Percentiles rank a stretch among this genome's conserved stretches.
These are phyloP conservation scores for Planiliza haematocheilus DNA, from an alignment of 2,113 vertebrate species.

Conservation along the genomic window DNA sequence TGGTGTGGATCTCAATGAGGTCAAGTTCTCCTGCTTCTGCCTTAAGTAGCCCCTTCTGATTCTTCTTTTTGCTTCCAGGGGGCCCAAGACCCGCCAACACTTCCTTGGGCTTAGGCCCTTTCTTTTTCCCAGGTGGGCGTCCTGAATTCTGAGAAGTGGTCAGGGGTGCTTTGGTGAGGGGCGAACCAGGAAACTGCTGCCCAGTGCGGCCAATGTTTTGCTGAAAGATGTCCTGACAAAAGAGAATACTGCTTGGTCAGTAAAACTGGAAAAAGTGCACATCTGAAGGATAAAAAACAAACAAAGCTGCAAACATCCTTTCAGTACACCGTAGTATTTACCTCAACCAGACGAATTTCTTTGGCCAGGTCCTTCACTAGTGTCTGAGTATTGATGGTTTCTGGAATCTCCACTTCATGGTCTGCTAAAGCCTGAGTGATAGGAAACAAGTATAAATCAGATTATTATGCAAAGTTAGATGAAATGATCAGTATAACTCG, in stretches of 20 bases:
- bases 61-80: constrained; percentile 85
- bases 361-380: constrained; percentile 94
- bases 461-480: constrained; percentile 4
- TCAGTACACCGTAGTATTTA: constrained; percentile 58
- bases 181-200: constrained; percentile 84
- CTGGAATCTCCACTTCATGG: constrained; percentile 92
- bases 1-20: constrained; percentile 89
- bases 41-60: constrained; percentile 82
- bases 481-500: no score
- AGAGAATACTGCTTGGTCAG: not conserved
- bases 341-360: constrained; percentile 93
- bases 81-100: constrained; percentile 62
- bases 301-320: not conserved
- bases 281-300: not conserved
- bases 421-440: constrained; percentile 85
- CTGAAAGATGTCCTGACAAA: constrained; percentile 89
- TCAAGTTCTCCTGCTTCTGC: constrained; percentile 86
- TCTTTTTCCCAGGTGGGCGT: constrained; percentile 87
- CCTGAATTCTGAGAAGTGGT: constrained; percentile 83
- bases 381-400: constrained; percentile 89
- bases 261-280: no score
- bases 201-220: constrained; percentile 90
- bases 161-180: constrained; percentile 82
- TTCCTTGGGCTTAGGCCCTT: constrained; percentile 87
- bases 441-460: not conserved